Base-by-base conservation (phyloP, 2,888 invertebrate species). In the Cremastobaeus sp. region DNA sequence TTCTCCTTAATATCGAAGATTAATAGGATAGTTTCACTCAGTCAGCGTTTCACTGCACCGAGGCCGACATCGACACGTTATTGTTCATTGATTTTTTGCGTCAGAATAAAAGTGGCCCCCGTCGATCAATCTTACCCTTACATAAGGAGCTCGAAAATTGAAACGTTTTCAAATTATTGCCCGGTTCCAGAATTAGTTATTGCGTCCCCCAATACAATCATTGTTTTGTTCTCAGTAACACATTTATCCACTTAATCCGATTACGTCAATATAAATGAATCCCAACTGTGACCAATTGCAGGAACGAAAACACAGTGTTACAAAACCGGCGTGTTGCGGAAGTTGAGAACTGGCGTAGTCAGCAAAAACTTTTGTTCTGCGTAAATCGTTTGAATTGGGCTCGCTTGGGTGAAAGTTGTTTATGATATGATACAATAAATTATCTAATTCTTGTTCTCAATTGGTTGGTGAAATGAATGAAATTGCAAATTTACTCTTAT, bases 1-100 rank as follows among this genome's bases (percentile, higher is more conserved):
- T 82, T 78, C 74, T 80, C 81, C 81, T 81, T 80, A 76, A 78
- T 75, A 79, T 78, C 64, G 74, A 78, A 77, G 72, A 78, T 77
- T 52, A 79, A 76, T 72, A 70, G 17, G 37, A 69, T 34, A 52
- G 60, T 60, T 73, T 72, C 65, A 69, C 55, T 65, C 55, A 57
- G 60, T 76, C 76, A 69, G 72, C 69, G 55, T 55, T 60, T 57
- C 32, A 17, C 55, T 6, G 14, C 35, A 41, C 55, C 64, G 64
- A 69, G 60, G 65, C 45, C 69, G 45, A 55, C 74, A 65, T 65
- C 70, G 64, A 70, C 72, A 71, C 62, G 30, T 62, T 47, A 39
- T 60, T 43, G 34, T 34, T 60, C 43, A 41, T 39, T 48, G 39
- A 52, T 54, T 59, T 55, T 41, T n/a, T n/a, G n/a, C n/a, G n/a